Base-by-base conservation (phyloP, 2,888 invertebrate genomes). In the Brachyopa scutellaris region DNA sequence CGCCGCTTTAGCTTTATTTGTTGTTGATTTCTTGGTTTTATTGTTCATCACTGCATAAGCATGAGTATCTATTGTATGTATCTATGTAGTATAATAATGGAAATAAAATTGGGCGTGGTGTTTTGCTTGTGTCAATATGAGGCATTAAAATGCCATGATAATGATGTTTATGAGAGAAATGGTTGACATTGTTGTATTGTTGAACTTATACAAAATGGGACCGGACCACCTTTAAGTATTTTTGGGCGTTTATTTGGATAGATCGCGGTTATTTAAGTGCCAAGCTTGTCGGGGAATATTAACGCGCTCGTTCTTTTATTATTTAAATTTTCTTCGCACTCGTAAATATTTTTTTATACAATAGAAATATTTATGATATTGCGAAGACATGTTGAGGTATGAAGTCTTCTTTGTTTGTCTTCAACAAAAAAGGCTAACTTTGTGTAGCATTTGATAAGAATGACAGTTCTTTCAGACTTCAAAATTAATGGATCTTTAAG, bases 41-140 rank as follows among this genome's bases (percentile, higher is more conserved):
- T 51, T 62, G 36, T 64, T 36, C 64, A 59, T 64, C 61, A 66
- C 33, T 36, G 55, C 29, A 11, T 53, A 29, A 69, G 40, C 61
- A 64, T 49, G 57, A 26, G 26, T 3, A 26, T 6, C 6, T 6
- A n/a, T n/a, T n/a, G n/a, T n/a, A 26, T 6, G 6, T 26, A 26
- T 26, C 4, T 26, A 26, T 26, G 26, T 26, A 6, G 26, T 26
- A 26, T 38, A 51, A 53, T 64, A 55, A 57, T 42, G 40, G 13
- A 67, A 57, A 61, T 51, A 53, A 53, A 69, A 59, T 59, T 64
- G 5, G 74, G 80, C 64, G 74, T 69, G 80, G 49, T 49, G 17
- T 8, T 64, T 64, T 80, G 64, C 47, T 69, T 74, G 23, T 70
- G 31, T 47, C 57, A 51, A 72, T 29, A 61, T 57, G 40, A 49